phyloP scores from a whole-genome alignment of 2,888 invertebrate species.

The Linnaemya vulpina region DNA sequence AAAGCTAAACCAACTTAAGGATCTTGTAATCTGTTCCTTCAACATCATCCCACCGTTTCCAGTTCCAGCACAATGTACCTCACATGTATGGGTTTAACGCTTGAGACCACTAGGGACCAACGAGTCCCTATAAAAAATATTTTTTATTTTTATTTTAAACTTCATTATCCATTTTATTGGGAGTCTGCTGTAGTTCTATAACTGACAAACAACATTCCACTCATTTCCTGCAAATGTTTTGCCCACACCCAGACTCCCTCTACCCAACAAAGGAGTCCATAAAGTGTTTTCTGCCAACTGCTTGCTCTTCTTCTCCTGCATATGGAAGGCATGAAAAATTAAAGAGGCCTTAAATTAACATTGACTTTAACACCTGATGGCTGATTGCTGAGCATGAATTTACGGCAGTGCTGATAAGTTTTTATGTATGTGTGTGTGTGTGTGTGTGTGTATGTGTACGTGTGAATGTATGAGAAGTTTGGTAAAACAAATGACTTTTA shows the following conservation, averaged over 20 bases:
- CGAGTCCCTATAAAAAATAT: no score
- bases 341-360: conserved; percentile 53
- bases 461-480: background rate
- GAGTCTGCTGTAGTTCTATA: conserved; percentile 6
- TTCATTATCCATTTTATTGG: background rate
- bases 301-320: background rate
- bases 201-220: conserved; percentile 20
- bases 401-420: background rate
- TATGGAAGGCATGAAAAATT: conserved; percentile 35
- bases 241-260: background rate
- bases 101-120: no score
- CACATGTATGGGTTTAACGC: no score
- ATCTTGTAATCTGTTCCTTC: no score
- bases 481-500: background rate
- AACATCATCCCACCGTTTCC: no score
- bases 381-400: conserved; percentile 23
- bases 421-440: background rate
- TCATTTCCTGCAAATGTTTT: background rate
- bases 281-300: background rate
- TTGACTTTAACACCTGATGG: conserved; percentile 55
- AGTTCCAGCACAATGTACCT: no score
- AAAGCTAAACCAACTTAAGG: no score
- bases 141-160: no score
- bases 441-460: background rate
- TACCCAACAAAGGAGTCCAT: background rate